These are phyloP conservation scores for Dreissena polymorpha DNA, from an alignment of 1,140 invertebrate species.

Conservation along the genomic window DNA sequence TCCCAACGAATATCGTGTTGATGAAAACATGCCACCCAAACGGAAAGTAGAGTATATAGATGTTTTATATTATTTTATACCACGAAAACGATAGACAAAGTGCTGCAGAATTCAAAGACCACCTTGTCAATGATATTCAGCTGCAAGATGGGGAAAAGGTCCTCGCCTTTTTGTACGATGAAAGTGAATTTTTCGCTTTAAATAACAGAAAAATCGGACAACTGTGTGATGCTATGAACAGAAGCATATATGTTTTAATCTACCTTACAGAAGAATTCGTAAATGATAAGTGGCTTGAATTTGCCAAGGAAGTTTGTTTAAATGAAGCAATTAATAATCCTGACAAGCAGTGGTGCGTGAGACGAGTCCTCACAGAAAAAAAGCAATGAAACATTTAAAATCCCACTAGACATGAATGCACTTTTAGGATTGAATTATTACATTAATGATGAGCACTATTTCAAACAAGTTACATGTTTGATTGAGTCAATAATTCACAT, in stretches of 20 bases:
- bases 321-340: constrained; percentile 65
- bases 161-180: constrained; percentile 59
- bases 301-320: constrained; percentile 62
- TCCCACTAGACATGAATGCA: constrained; percentile 65
- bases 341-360: constrained; percentile 65
- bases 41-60: constrained; percentile 57
- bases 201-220: constrained; percentile 43
- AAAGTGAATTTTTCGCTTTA: constrained; percentile 44
- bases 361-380: constrained; percentile 63
- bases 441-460: constrained; percentile 62
- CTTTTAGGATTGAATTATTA: constrained; percentile 66
- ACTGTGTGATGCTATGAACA: constrained; percentile 54
- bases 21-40: constrained; percentile 53
- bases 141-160: constrained; percentile 16
- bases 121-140: constrained; percentile 56
- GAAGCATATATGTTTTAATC: constrained; percentile 64
- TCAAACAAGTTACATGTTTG: constrained; percentile 52
- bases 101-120: constrained; percentile 49
- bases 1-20: no score
- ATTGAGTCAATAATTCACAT: constrained; percentile 42
- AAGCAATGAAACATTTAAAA: constrained; percentile 58
- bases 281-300: constrained; percentile 60
- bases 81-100: constrained; percentile 53
- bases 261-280: constrained; percentile 63
- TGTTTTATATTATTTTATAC: constrained; percentile 64